These are phyloP conservation scores for Amyelois transitella DNA, from an alignment of 1,140 invertebrate species.

Conservation along the genomic window DNA sequence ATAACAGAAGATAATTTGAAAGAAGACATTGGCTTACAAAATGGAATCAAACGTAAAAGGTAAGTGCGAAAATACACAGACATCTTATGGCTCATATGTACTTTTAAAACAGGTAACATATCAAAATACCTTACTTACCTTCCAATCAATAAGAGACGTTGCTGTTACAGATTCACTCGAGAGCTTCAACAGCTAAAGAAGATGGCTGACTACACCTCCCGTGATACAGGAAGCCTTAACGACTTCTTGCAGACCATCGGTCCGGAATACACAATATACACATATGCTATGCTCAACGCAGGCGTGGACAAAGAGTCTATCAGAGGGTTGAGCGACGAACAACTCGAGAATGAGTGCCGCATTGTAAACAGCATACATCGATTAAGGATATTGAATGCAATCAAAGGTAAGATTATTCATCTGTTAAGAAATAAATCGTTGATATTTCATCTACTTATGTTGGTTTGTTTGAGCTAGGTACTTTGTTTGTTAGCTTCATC, in stretches of 20 bases:
- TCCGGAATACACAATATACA: constrained; percentile 95
- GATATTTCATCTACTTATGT: no score
- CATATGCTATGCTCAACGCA: constrained; percentile 96
- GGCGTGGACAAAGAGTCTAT: constrained; percentile 93
- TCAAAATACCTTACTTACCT: constrained; percentile 13
- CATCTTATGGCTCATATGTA: no score
- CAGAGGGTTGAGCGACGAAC: constrained; percentile 90
- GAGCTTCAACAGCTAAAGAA: constrained; percentile 96
- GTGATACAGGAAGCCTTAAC: constrained; percentile 93
- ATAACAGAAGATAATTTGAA: constrained; percentile 93
- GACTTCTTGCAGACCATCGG: constrained; percentile 91
- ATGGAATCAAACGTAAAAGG: constrained; percentile 94
- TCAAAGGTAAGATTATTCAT: constrained; percentile 78
- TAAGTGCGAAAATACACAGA: no score
- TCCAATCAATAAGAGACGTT: constrained; percentile 5
- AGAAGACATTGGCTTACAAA: constrained; percentile 94
- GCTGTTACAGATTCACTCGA: constrained; percentile 85
- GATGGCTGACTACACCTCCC: constrained; percentile 97
- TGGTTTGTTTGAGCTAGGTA: no score
- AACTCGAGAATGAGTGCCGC: constrained; percentile 90
- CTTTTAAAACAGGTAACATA: no score
- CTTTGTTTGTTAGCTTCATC: no score
- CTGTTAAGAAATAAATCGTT: no score
- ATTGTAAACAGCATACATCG: constrained; percentile 97
- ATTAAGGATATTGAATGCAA: constrained; percentile 89